Percentiles rank a stretch among this genome's conserved stretches.
phyloP scores from a whole-genome alignment of 2,888 invertebrate species.

The Drosophila conformis region DNA sequence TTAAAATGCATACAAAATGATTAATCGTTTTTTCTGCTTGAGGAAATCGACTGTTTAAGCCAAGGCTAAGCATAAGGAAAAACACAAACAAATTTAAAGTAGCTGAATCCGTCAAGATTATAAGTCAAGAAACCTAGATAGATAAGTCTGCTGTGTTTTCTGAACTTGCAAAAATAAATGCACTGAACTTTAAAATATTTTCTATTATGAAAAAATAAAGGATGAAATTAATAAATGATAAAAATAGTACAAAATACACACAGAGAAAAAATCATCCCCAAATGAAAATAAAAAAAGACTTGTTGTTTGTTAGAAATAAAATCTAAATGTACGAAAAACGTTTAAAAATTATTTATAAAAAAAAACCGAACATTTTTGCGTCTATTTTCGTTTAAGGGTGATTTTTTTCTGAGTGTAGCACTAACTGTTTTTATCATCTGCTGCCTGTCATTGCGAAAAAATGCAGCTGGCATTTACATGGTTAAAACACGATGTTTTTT shows the following conservation, averaged over 20 bases:
- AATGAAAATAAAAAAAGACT: background rate
- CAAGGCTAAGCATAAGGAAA: background rate
- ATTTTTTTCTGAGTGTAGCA: background rate
- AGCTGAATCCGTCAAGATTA: background rate
- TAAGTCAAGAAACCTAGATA: background rate
- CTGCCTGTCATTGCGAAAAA: background rate
- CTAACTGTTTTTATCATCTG: background rate
- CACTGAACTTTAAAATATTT: background rate
- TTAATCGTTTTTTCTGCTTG: background rate
- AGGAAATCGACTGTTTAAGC: background rate
- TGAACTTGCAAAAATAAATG: background rate
- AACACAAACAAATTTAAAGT: background rate
- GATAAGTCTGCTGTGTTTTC: background rate
- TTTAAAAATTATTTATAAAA: background rate
- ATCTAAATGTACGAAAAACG: background rate
- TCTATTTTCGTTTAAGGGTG: background rate
- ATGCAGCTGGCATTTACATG: slow-evolving; percentile 6
- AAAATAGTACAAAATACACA: background rate
- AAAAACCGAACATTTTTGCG: background rate
- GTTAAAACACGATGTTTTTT: background rate
- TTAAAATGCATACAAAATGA: background rate
- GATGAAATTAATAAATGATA: background rate
- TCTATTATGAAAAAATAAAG: background rate
- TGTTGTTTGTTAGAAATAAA: background rate
- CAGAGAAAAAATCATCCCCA: background rate